phyloP scores from a whole-genome alignment of 2,888 invertebrate species.

The Drosophila austrosaltans region DNA sequence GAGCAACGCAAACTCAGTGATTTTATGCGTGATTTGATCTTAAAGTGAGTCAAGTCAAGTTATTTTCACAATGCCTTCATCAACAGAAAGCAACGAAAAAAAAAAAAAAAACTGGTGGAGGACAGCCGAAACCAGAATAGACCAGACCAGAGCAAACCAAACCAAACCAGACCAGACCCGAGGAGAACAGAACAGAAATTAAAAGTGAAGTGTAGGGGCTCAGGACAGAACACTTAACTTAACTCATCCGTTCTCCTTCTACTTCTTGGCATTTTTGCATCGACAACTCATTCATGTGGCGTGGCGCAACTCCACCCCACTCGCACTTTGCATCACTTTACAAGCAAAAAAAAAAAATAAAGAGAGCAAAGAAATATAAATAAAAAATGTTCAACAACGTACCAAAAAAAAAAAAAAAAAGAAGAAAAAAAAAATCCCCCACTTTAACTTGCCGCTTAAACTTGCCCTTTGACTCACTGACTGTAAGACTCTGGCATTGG shows the following conservation, averaged over 20 bases:
- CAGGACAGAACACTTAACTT: slow-evolving; percentile 48
- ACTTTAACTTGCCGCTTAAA: slow-evolving; percentile 68
- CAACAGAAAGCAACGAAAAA: neutral
- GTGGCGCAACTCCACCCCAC: slow-evolving; percentile 21
- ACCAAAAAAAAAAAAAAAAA: slow-evolving; percentile 4
- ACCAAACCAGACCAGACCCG: neutral
- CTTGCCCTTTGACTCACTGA: slow-evolving; percentile 69
- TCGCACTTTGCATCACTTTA: slow-evolving; percentile 36
- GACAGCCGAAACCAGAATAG: neutral
- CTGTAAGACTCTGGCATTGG: slow-evolving; percentile 34
- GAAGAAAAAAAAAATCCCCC: slow-evolving; percentile 36
- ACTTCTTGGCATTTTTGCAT: slow-evolving; percentile 18
- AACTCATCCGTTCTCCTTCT: slow-evolving; percentile 60
- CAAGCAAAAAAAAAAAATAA: slow-evolving; percentile 1
- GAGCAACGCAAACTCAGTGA: slow-evolving; percentile 21
- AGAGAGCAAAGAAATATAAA: neutral
- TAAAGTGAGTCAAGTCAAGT: slow-evolving; percentile 33
- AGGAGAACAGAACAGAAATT: slow-evolving; percentile 51
- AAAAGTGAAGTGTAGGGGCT: slow-evolving; percentile 58
- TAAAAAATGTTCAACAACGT: too few species aligned
- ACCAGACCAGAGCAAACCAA: neutral
- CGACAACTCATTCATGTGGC: slow-evolving; percentile 32
- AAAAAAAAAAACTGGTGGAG: neutral
- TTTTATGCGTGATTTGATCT: slow-evolving; percentile 42
- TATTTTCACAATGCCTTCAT: slow-evolving; percentile 24